A percentile compares a stretch with the other conserved stretches of the same genome.
Evolutionary conservation across 2,888 invertebrate species (phyloP).

Genomic region (Conus canariensis): DNA sequence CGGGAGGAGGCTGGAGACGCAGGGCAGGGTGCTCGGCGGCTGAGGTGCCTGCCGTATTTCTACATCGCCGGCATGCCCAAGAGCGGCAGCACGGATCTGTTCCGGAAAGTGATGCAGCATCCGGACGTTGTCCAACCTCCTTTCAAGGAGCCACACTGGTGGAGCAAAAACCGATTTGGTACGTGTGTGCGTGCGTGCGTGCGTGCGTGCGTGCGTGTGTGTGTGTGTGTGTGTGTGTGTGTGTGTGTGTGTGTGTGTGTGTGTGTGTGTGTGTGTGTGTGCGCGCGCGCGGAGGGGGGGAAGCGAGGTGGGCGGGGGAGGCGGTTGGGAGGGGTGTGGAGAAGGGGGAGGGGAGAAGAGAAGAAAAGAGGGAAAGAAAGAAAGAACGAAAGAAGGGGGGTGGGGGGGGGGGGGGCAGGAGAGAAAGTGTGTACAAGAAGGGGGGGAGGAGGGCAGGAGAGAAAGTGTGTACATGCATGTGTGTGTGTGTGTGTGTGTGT

Average conservation of each 20-base stretch:
- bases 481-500: neutral
- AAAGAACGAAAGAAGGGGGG: neutral
- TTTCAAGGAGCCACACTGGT: conserved; percentile 73
- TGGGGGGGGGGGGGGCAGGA: neutral
- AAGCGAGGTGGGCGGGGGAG: neutral
- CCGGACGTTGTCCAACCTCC: conserved; percentile 66
- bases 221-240: neutral
- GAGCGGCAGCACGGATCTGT: conserved; percentile 71
- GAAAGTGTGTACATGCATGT: neutral
- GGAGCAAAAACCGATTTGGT: conserved; percentile 68
- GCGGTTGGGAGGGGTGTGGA: neutral
- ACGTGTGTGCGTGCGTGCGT: neutral
- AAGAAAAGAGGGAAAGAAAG: neutral
- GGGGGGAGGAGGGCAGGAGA: neutral
- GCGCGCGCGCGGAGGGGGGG: neutral
- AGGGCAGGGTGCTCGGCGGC: conserved; percentile 53
- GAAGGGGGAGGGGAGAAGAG: neutral
- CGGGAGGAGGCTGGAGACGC: neutral
- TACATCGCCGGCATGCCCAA: conserved; percentile 78
- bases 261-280: neutral
- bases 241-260: neutral
- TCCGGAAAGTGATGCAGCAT: conserved; percentile 63
- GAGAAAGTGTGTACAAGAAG: neutral
- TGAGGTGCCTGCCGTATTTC: conserved; percentile 91
- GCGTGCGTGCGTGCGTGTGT: neutral